These are phyloP conservation scores for Bucorvus abyssinicus DNA, from an alignment of 2,797 vertebrate genomes.

Conservation along the genomic window DNA sequence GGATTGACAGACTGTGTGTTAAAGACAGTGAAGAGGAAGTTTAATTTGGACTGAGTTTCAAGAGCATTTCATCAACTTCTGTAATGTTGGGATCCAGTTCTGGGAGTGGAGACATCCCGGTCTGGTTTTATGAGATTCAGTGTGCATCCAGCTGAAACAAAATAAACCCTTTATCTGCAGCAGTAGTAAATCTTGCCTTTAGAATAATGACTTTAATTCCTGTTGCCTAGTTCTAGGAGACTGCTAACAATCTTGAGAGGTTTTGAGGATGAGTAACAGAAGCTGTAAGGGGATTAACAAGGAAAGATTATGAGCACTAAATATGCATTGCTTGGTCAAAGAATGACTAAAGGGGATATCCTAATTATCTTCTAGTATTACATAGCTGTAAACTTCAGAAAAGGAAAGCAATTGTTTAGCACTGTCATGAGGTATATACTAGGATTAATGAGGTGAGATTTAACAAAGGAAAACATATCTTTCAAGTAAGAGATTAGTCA, in stretches of 20 bases:
- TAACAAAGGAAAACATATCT: conserved; percentile 23
- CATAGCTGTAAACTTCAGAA: conserved; percentile 6
- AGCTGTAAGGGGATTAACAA: conserved; percentile 1
- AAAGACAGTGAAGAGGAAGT: background rate
- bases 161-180: background rate
- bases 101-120: background rate
- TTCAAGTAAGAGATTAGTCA: conserved; percentile 7
- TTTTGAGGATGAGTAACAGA: background rate
- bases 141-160: background rate
- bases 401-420: conserved; percentile 16
- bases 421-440: background rate
- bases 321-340: background rate
- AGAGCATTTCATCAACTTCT: background rate
- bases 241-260: background rate
- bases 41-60: background rate
- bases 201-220: background rate
- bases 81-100: background rate
- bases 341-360: background rate
- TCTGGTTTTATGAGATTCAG: background rate
- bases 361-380: conserved; percentile 21
- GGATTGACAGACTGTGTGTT: background rate
- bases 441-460: conserved; percentile 25
- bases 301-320: conserved; percentile 3
- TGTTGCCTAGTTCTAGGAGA: background rate
- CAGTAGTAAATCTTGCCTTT: background rate